Conservation (phyloP, 2,888 invertebrate genomes). For the Pyrocoelia pectoralis region DNA sequence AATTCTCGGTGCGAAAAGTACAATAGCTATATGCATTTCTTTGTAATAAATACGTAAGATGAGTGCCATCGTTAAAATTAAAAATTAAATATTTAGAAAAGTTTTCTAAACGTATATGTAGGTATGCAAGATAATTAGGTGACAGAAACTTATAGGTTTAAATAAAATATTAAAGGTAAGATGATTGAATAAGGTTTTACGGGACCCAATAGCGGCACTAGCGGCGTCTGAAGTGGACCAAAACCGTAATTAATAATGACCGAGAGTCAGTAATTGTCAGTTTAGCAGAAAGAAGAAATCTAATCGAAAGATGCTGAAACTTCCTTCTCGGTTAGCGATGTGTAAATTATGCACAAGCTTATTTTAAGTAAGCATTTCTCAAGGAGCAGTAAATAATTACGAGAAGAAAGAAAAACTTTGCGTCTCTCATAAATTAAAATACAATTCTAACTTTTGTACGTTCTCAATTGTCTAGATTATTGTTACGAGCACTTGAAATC, state of each 20-base stretch:
- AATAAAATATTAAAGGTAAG: too few species aligned
- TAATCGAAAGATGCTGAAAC: constrained; percentile 41
- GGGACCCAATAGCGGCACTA: constrained; percentile 21
- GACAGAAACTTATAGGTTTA: too few species aligned
- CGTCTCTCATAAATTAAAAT: not conserved
- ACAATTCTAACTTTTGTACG: not conserved
- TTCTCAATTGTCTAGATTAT: not conserved
- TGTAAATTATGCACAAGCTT: constrained; percentile 31
- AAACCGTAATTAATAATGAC: constrained; percentile 46
- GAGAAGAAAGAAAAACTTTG: not conserved
- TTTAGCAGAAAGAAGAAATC: constrained; percentile 43
- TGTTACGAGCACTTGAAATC: too few species aligned
- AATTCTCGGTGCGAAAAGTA: too few species aligned
- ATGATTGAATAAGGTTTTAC: constrained; percentile 24
- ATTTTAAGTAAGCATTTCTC: constrained; percentile 29
- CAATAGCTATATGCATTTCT: too few species aligned
- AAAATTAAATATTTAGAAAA: too few species aligned
- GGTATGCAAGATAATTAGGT: too few species aligned
- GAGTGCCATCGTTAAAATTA: too few species aligned
- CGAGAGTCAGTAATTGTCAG: constrained; percentile 45
- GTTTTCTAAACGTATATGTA: too few species aligned
- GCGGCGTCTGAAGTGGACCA: constrained; percentile 40
- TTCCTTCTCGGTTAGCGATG: constrained; percentile 29
- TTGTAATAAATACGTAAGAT: too few species aligned
- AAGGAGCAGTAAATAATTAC: constrained; percentile 23